Conservation (phyloP, 2,888 invertebrate genomes). For the Lutraria lutraria region DNA sequence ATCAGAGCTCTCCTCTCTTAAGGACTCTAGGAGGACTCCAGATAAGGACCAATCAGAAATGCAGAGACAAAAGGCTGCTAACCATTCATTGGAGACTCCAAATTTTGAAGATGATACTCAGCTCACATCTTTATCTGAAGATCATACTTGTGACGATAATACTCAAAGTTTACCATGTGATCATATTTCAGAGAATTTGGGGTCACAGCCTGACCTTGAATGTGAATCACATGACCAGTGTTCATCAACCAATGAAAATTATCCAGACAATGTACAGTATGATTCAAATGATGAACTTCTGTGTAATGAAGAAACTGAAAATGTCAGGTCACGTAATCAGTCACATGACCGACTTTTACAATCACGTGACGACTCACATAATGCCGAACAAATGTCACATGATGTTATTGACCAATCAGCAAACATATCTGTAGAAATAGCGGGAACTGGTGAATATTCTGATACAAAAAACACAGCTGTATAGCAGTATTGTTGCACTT, state of each 20-base stretch:
- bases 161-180: constrained; percentile 59
- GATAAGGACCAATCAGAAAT: constrained; percentile 59
- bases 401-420: constrained; percentile 48
- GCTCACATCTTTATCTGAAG: constrained; percentile 60
- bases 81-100: constrained; percentile 53
- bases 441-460: constrained; percentile 25
- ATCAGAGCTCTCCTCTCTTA: constrained; percentile 66
- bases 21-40: constrained; percentile 35
- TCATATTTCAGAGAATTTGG: constrained; percentile 47
- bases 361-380: constrained; percentile 47
- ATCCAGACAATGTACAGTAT: constrained; percentile 49
- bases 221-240: constrained; percentile 35
- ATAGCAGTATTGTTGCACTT: constrained; percentile 40
- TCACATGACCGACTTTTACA: constrained; percentile 30
- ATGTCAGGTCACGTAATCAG: constrained; percentile 15
- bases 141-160: constrained; percentile 63
- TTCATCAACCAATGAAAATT: constrained; percentile 15
- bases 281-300: constrained; percentile 65
- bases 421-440: constrained; percentile 55
- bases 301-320: constrained; percentile 42
- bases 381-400: constrained; percentile 38
- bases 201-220: constrained; percentile 22
- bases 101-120: constrained; percentile 62
- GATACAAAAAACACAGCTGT: constrained; percentile 47
- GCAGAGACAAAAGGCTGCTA: constrained; percentile 37